Evolutionary conservation across 2,888 invertebrate species (phyloP).

Genomic region (Eledone cirrhosa): DNA sequence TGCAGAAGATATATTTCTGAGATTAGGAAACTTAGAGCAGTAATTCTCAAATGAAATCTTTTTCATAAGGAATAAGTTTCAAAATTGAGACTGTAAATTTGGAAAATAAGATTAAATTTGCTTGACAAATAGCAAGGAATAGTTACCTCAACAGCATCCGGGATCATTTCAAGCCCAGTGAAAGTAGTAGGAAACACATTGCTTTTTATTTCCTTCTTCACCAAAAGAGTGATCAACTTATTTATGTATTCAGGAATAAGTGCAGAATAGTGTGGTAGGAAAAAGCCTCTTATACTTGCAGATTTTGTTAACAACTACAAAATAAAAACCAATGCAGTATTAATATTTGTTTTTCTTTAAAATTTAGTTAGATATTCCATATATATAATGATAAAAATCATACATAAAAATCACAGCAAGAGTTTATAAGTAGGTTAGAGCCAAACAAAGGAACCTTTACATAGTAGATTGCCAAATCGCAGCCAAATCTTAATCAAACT

Average conservation of each 20-base stretch:
- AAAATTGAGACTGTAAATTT: neutral
- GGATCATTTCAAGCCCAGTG: slow-evolving; percentile 52
- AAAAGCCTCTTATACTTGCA: slow-evolving; percentile 60
- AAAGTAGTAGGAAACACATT: slow-evolving; percentile 50
- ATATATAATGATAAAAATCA: too few relatives aligned
- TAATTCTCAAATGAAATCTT: too few relatives aligned
- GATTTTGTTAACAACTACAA: slow-evolving; percentile 57
- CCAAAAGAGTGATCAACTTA: slow-evolving; percentile 44
- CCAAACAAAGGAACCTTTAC: too few relatives aligned
- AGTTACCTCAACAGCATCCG: slow-evolving; percentile 58
- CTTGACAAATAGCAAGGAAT: neutral
- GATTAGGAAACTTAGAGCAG: too few relatives aligned
- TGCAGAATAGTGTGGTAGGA: slow-evolving; percentile 49
- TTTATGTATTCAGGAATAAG: slow-evolving; percentile 46
- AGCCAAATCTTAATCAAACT: too few relatives aligned
- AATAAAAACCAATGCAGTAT: slow-evolving; percentile 15
- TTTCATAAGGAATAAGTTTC: neutral
- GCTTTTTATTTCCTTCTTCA: slow-evolving; percentile 49
- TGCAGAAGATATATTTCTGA: too few relatives aligned
- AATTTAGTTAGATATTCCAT: too few relatives aligned
- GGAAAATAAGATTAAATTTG: neutral
- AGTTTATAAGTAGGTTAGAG: too few relatives aligned
- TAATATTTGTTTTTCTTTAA: too few relatives aligned
- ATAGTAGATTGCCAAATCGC: too few relatives aligned
- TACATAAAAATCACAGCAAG: too few relatives aligned